phyloP scores from a whole-genome alignment of 2,797 vertebrate genomes.

The Zenarchopterus dispar region DNA sequence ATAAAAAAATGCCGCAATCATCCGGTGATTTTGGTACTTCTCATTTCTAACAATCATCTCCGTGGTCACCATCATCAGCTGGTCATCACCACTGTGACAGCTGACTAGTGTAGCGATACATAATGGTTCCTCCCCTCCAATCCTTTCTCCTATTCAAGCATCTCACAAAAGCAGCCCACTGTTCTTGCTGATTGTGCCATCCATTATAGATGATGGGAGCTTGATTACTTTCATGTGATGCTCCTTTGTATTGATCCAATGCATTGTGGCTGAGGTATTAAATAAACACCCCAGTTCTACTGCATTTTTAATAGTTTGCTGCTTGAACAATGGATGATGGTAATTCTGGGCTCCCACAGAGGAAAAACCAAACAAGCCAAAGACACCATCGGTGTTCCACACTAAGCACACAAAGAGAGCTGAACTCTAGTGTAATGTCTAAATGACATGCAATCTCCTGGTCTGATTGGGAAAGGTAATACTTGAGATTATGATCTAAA shows the following conservation, averaged over 20 bases:
- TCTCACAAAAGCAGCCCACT: constrained; percentile 65
- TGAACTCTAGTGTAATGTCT: constrained; percentile 31
- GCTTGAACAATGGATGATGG: constrained; percentile 58
- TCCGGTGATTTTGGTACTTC: no score
- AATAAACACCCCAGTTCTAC: constrained; percentile 63
- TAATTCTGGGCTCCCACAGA: neutral
- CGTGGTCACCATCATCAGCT: constrained; percentile 13
- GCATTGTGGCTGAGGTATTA: constrained; percentile 66
- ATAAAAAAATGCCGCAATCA: constrained; percentile 5
- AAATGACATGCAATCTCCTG: constrained; percentile 24
- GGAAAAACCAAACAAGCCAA: constrained; percentile 45
- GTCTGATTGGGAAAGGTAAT: constrained; percentile 13
- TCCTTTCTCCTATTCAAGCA: constrained; percentile 55
- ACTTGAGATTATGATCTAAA: no score
- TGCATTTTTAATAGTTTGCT: constrained; percentile 77
- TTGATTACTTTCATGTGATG: constrained; percentile 76
- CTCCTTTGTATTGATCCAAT: constrained; percentile 55
- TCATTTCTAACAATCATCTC: constrained; percentile 11
- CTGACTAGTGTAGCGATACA: constrained; percentile 32
- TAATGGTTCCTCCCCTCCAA: constrained; percentile 40
- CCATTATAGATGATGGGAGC: constrained; percentile 80
- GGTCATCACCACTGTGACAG: constrained; percentile 41
- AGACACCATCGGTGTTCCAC: constrained; percentile 28
- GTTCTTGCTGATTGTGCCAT: constrained; percentile 65
- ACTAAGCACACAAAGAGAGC: constrained; percentile 42